Base-by-base conservation (phyloP, 2,113 vertebrate genomes). In the Phalacrocorax pelagicus region DNA sequence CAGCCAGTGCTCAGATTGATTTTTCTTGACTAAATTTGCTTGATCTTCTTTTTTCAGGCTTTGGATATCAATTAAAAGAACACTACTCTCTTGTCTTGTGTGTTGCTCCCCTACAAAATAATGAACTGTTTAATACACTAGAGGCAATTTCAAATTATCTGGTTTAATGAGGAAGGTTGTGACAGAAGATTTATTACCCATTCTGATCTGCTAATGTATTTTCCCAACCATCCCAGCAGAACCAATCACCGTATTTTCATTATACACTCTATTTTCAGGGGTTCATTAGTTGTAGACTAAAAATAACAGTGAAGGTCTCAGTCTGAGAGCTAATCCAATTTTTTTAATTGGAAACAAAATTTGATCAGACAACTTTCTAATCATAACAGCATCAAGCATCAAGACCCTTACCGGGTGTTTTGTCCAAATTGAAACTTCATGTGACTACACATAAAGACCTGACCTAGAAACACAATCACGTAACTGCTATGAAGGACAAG, bases 81-180 rank as follows among this genome's bases (percentile, higher is more conserved):
- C 89, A 59, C 74, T 87, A 66, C 71, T 70, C 95, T 91, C 88
- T 96, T 96, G 95, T 97, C 95, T 95, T 42, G 24, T 55, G 42
- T 80, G 89, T 96, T 93, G 71, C 74, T 91, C 93, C 84, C 84
- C 81, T 77, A 44, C 93, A 94, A 96, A 97, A 97, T 96, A 97
- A 97, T 93, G 94, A 97, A 96, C 93, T 97, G 91, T 96, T 97
- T 95, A 96, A 97, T 97, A 96, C 97, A 96, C 97, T 69, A 59
- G 96, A 94, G 97, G 96, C 97, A 81, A 95, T 97, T 97, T 97
- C 78, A 96, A 96, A 97, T 97, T 95, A 97, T 95, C 97, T 81
- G 36, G 54, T 95, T 96, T 97, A 97, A 97, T 97, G 97, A 97
- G 93, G 94, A 92, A 96, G 95, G 95, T 95, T 96, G 89, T 91